A percentile compares a stretch with the other conserved stretches of the same genome.
phyloP scores from a whole-genome alignment of 1,140 invertebrate species.

The Brachionus asplanchnoidis region DNA sequence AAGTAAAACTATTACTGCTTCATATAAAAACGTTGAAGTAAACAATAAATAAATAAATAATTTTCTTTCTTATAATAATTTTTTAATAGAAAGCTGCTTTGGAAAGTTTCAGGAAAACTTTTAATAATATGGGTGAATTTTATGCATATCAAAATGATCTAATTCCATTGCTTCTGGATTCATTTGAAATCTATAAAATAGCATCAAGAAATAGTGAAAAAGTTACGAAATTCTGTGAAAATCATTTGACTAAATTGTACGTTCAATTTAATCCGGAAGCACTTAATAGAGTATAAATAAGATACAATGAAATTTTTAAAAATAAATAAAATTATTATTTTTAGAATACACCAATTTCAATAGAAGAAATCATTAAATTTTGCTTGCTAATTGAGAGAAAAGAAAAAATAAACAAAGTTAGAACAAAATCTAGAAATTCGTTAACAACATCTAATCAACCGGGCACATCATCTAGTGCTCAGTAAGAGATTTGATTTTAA shows the following conservation, averaged over 20 bases:
- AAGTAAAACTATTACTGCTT: not conserved
- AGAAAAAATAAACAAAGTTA: slow-evolving; percentile 3
- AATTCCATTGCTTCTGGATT: not conserved
- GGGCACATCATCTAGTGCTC: not conserved
- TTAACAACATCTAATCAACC: not conserved
- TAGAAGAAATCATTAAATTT: slow-evolving; percentile 15
- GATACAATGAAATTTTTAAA: not conserved
- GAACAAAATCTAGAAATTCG: not conserved
- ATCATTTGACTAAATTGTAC: not conserved
- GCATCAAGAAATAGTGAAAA: slow-evolving; percentile 13
- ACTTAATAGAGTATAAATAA: not conserved
- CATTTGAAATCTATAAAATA: slow-evolving; percentile 11
- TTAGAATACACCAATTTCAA: not conserved
- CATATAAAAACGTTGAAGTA: not conserved
- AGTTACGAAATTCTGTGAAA: slow-evolving; percentile 7
- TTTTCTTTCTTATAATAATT: not conserved
- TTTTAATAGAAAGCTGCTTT: not conserved
- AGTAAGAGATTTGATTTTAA: not conserved
- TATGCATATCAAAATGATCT: slow-evolving; percentile 29
- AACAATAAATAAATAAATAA: not conserved
- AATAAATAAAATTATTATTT: not conserved
- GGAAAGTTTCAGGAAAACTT: slow-evolving; percentile 8
- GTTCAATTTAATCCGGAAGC: slow-evolving; percentile 37
- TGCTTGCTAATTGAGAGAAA: not conserved
- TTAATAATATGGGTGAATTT: slow-evolving; percentile 20